These are phyloP conservation scores for Vultur gryphus DNA, from an alignment of 2,797 vertebrate species.

Conservation along the genomic window DNA sequence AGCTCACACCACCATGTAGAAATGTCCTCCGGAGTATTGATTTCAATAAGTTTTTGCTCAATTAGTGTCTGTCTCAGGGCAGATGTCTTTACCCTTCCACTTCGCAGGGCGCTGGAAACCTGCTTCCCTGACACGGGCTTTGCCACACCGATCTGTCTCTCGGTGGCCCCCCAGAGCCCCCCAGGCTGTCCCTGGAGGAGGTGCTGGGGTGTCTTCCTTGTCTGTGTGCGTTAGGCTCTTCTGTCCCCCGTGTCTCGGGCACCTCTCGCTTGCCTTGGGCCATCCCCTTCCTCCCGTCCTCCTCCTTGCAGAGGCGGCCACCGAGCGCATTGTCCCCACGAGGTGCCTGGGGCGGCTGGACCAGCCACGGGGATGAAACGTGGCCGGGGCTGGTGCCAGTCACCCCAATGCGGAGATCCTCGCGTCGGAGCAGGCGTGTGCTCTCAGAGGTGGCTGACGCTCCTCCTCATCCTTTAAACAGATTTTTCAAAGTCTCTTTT, in stretches of 20 bases:
- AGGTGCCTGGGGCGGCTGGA: background rate
- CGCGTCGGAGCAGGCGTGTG: accelerated
- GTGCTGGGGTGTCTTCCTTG: background rate
- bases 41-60: background rate
- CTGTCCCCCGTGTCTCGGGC: background rate
- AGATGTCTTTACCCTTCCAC: background rate
- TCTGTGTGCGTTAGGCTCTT: background rate
- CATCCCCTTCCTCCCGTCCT: background rate
- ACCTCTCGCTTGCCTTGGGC: no score
- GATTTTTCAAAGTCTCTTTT: background rate
- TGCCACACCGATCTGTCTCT: background rate
- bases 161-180: accelerated
- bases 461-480: background rate
- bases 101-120: background rate
- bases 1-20: accelerated
- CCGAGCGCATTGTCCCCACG: accelerated
- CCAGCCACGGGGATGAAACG: accelerated
- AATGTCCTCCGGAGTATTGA: background rate
- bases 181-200: background rate
- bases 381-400: background rate
- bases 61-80: background rate
- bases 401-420: accelerated
- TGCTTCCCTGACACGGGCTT: background rate
- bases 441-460: background rate
- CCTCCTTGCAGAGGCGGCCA: background rate